phyloP scores from a whole-genome alignment of 2,113 vertebrate species.

The Sinosuthora webbiana region DNA sequence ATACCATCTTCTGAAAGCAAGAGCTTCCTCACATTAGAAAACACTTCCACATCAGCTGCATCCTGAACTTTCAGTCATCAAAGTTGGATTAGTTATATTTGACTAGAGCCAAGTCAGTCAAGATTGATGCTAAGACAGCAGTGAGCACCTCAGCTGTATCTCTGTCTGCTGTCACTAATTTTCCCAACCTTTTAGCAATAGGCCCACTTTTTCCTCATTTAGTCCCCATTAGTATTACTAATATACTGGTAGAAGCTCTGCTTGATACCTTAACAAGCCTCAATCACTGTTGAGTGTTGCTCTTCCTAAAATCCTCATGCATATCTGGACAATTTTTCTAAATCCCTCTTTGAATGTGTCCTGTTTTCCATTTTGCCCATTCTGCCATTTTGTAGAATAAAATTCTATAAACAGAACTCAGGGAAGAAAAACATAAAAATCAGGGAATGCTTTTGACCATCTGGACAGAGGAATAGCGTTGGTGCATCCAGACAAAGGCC shows the following conservation, averaged over 20 bases:
- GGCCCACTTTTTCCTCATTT: not conserved
- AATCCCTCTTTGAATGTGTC: not conserved
- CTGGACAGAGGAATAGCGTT: not conserved
- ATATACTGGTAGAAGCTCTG: not conserved
- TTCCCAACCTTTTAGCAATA: not conserved
- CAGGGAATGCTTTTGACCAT: not conserved
- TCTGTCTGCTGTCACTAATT: not conserved
- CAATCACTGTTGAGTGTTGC: not conserved
- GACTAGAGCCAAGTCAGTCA: not conserved
- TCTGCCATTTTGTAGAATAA: not conserved
- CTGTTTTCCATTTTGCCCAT: not conserved
- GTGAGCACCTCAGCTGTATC: not conserved
- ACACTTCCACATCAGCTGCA: not conserved
- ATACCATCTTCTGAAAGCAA: not conserved
- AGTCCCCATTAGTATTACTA: not conserved
- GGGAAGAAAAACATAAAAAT: not conserved
- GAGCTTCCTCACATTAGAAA: not conserved
- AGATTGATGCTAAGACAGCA: not conserved
- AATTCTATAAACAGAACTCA: not conserved
- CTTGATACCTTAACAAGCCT: not conserved
- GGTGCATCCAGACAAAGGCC: not conserved
- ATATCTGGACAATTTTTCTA: not conserved
- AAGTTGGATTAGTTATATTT: not conserved
- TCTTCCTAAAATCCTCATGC: not conserved
- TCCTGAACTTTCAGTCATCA: not conserved